Conservation (phyloP, 2,797 vertebrate genomes). For the Phylloscopus collybita region DNA sequence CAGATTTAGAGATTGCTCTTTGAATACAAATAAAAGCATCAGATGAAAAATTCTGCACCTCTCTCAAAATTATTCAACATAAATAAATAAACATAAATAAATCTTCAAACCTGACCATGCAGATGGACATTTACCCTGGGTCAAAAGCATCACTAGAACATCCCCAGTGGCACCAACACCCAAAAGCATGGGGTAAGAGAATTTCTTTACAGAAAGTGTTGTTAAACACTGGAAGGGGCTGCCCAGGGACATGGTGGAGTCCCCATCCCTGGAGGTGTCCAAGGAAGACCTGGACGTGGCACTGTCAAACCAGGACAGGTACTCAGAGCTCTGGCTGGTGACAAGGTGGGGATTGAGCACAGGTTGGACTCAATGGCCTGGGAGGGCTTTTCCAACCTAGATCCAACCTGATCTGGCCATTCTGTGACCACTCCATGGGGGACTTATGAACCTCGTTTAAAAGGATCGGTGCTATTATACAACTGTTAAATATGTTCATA, state of each 20-base stretch:
- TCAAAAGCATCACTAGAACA: background rate
- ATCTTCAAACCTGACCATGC: background rate
- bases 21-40: background rate
- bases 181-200: background rate
- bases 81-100: background rate
- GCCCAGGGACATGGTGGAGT: background rate
- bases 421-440: background rate
- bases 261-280: background rate
- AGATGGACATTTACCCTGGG: background rate
- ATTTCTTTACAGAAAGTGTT: background rate
- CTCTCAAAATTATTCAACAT: background rate
- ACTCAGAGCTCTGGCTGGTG: background rate
- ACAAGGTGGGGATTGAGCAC: background rate
- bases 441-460: background rate
- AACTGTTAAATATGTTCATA: background rate
- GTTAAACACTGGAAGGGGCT: background rate
- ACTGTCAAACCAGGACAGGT: background rate
- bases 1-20: background rate
- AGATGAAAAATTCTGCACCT: background rate
- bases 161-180: background rate
- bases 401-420: background rate
- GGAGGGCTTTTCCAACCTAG: background rate
- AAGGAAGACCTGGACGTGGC: background rate
- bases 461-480: background rate
- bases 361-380: fast-evolving